A percentile compares a stretch with the other conserved stretches of the same genome.
Evolutionary conservation across 2,888 invertebrate genomes (phyloP).

Genomic region (Aporophyla lueneburgensis): DNA sequence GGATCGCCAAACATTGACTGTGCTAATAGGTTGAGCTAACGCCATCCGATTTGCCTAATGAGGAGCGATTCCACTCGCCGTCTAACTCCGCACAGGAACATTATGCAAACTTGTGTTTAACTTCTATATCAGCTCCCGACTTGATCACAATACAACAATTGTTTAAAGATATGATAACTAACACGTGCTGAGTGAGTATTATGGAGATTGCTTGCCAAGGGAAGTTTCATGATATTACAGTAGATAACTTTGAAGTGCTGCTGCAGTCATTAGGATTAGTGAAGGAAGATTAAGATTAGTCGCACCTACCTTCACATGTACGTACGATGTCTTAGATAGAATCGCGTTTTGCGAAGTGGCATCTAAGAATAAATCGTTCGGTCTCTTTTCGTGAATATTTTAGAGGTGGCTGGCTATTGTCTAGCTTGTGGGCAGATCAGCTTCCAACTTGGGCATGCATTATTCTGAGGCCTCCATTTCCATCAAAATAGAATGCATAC

Average conservation of each 20-base stretch:
- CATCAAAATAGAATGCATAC: background rate
- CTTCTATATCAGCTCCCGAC: slow-evolving; percentile 82
- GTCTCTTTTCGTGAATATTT: slow-evolving; percentile 36
- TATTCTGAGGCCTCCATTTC: slow-evolving; percentile 25
- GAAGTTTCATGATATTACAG: slow-evolving; percentile 53
- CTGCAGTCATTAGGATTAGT: slow-evolving; percentile 63
- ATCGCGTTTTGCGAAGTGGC: background rate
- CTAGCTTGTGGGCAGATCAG: slow-evolving; percentile 23
- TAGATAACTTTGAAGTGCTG: slow-evolving; percentile 54
- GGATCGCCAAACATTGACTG: slow-evolving; percentile 87
- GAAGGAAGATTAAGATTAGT: slow-evolving; percentile 50
- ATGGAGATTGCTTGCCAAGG: slow-evolving; percentile 55
- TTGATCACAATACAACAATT: slow-evolving; percentile 83
- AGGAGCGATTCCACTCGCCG: slow-evolving; percentile 82
- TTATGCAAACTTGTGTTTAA: slow-evolving; percentile 89
- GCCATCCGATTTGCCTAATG: slow-evolving; percentile 88
- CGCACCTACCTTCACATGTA: slow-evolving; percentile 19
- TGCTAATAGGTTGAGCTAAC: slow-evolving; percentile 87
- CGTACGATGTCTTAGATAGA: background rate
- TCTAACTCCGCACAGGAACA: slow-evolving; percentile 80
- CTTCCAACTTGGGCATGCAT: slow-evolving; percentile 23
- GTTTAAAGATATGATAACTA: slow-evolving; percentile 69
- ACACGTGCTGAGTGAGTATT: slow-evolving; percentile 55
- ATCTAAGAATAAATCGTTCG: slow-evolving; percentile 26
- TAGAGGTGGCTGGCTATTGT: slow-evolving; percentile 12